Evolutionary conservation across 2,797 vertebrate species (phyloP), one percentile per base, ranked within the genome.

Genomic region (Spheniscus humboldti): DNA sequence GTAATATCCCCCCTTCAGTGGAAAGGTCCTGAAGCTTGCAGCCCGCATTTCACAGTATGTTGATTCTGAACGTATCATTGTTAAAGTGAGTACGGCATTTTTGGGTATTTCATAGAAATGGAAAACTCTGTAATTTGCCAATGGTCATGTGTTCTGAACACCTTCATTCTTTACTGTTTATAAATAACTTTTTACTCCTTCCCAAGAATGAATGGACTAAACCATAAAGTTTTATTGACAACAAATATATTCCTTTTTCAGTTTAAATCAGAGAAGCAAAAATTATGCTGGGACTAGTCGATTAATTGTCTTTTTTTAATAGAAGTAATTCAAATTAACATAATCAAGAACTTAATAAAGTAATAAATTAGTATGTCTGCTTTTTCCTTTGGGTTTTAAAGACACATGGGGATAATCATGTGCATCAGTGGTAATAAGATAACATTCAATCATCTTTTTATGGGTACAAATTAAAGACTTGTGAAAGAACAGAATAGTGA

Each of bases 231-330:
- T 86, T 76, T 64, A 15, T 28, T 67, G 7, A 47, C 11, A 80
- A 33, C 2, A 7, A 55, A 31, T 27, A 18, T 43, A 20, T n/a
- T 57, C 6, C 1, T 56, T 88, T 77, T 69, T 45, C 15, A 77
- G 4, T 80, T 95, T 37, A 74, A 67, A 59, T 8, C 13, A 66
- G 6, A n/a, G 27, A 33, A 80, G 23, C 3, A 68, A 52, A 90
- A 72, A 27, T 4, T 13, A 45, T n/a, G 5, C 4, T 37, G 2
- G 2, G 7, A 5, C 5, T 76, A 24, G 19, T 22, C 6, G 2
- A 60, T 52, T 79, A 1, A 2, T 31, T 1, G 4, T 39, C 8
- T 39, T 16, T 73, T 48, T 56, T 84, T 63, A 19, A 31, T 41
- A 43, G 9, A 41, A 43, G 4, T 41, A 59, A 83, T 78, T 85